Evolutionary conservation across 1,140 invertebrate species (phyloP).

Genomic region (Diploscapter pachys): DNA sequence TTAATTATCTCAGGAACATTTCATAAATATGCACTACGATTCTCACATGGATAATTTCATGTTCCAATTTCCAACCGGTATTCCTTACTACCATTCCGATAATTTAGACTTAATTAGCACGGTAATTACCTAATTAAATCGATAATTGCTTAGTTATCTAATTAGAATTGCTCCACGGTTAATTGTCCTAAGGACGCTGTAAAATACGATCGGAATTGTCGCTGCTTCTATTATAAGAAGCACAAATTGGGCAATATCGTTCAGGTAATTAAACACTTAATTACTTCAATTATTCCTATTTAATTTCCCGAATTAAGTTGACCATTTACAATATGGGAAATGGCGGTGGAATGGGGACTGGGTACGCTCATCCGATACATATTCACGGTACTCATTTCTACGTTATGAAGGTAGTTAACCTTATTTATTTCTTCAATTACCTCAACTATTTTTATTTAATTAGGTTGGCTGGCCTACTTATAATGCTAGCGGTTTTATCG

Average conservation of each 20-base stretch:
- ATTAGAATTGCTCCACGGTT: constrained; percentile 12
- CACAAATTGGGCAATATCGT: constrained; percentile 50
- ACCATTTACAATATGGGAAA: constrained; percentile 59
- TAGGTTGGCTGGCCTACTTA: constrained; percentile 40
- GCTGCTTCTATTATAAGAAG: constrained; percentile 50
- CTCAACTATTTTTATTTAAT: constrained; percentile 44
- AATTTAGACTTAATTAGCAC: constrained; percentile 33
- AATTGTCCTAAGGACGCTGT: not conserved
- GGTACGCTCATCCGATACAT: constrained; percentile 54
- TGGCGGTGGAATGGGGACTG: constrained; percentile 42
- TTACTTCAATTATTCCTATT: no score
- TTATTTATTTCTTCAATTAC: constrained; percentile 39
- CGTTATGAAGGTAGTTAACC: constrained; percentile 53
- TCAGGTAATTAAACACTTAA: constrained; percentile 13
- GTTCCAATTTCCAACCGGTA: constrained; percentile 46
- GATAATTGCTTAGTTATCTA: constrained; percentile 8
- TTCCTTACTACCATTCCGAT: constrained; percentile 50
- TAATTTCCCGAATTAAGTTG: constrained; percentile 7
- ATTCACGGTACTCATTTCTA: constrained; percentile 55
- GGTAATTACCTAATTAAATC: constrained; percentile 31
- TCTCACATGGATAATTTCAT: constrained; percentile 54
- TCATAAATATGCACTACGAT: constrained; percentile 57
- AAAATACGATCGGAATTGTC: constrained; percentile 43
- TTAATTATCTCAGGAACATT: constrained; percentile 43
- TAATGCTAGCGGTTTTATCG: constrained; percentile 22